Percentiles rank a stretch among this genome's conserved stretches.
These are phyloP conservation scores for Clarias pachynema DNA, from an alignment of 2,797 vertebrate genomes.

Conservation along the genomic window DNA sequence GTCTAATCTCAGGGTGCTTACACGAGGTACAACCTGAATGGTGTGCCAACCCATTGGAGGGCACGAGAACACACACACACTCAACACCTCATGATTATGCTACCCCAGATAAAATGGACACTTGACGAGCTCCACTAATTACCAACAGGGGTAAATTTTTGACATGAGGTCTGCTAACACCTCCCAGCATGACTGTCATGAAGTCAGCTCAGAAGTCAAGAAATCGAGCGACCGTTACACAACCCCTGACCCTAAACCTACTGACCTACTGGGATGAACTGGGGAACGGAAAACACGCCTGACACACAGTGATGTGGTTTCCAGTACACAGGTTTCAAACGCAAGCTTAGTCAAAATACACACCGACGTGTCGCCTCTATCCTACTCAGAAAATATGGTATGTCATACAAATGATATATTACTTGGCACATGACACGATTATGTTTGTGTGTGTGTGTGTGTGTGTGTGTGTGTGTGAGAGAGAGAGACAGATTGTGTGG, in stretches of 20 bases:
- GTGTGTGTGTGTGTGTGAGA: neutral
- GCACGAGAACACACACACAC: too few species aligned
- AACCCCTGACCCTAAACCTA: neutral
- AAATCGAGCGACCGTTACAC: neutral
- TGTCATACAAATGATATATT: neutral
- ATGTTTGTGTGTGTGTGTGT: neutral
- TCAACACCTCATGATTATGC: too few species aligned
- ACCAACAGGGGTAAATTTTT: too few species aligned
- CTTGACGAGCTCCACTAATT: too few species aligned
- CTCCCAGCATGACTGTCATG: neutral
- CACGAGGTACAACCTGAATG: too few species aligned
- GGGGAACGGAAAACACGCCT: neutral
- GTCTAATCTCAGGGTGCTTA: too few species aligned
- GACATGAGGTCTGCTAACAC: too few species aligned
- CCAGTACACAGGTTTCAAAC: neutral
- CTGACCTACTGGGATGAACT: neutral
- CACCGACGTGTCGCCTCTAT: neutral
- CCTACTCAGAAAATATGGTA: neutral
- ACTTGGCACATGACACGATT: neutral
- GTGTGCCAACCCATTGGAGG: too few species aligned
- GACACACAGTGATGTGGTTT: neutral
- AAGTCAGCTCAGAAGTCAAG: neutral
- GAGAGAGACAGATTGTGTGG: neutral
- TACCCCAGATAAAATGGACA: too few species aligned
- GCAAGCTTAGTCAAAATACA: neutral